Percentiles rank a stretch among this genome's conserved stretches.
Conservation (phyloP, 1,140 invertebrate species). For the Ceratosolen fusciceps region DNA sequence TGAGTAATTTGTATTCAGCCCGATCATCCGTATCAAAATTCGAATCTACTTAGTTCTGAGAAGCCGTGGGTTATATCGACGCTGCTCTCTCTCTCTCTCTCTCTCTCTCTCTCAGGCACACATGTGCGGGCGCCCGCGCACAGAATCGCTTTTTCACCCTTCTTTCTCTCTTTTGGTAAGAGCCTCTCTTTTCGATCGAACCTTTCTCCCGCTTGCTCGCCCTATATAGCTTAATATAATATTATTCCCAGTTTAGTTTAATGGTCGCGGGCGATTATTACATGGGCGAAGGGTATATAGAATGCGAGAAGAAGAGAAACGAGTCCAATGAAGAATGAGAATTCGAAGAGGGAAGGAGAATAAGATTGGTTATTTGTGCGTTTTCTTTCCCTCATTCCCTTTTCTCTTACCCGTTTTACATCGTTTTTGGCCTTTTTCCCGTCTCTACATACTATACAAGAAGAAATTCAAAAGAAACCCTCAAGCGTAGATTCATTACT, state of each 20-base stretch:
- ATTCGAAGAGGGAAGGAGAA: conserved; percentile 5
- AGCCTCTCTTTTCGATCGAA: conserved; percentile 48
- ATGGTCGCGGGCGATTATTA: conserved; percentile 72
- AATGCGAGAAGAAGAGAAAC: conserved; percentile 42
- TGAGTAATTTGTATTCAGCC: conserved; percentile 74
- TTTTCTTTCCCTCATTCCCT: conserved; percentile 46
- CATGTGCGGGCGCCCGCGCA: conserved; percentile 24
- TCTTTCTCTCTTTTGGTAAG: conserved; percentile 22
- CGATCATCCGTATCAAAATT: conserved; percentile 74
- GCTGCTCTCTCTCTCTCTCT: conserved; percentile 49
- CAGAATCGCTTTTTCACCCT: conserved; percentile 46
- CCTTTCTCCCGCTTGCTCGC: conserved; percentile 56
- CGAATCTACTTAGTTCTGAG: conserved; percentile 74
- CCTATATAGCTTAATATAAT: conserved; percentile 70
- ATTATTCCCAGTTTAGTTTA: conserved; percentile 73
- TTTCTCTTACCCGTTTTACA: conserved; percentile 41
- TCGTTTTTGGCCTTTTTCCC: conserved; percentile 41
- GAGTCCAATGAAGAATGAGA: conserved; percentile 44
- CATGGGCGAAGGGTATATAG: conserved; percentile 49
- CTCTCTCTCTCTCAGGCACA: conserved; percentile 48
- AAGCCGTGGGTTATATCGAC: conserved; percentile 53
- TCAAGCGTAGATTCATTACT: conserved; percentile 28
- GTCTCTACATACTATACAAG: neutral
- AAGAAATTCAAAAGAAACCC: conserved; percentile 27
- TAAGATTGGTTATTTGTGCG: conserved; percentile 48